Percentiles rank a stretch among this genome's conserved stretches.
phyloP scores from a whole-genome alignment of 2,113 vertebrate species.

The Talpa occidentalis region DNA sequence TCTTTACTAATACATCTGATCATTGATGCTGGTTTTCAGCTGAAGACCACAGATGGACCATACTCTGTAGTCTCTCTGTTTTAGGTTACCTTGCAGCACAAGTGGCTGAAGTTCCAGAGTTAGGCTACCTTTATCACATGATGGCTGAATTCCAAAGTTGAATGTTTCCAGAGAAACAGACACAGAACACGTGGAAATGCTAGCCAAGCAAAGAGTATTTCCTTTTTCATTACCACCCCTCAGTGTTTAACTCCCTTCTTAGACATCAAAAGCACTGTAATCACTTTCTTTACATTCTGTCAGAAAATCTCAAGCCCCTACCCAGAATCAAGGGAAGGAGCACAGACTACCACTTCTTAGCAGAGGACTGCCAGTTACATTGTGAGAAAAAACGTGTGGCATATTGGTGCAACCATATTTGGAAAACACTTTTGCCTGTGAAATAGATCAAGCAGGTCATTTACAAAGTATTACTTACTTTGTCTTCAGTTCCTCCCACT shows the following conservation, averaged over 20 bases:
- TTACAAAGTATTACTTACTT: too few relatives aligned
- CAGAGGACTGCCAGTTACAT: neutral
- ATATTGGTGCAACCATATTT: neutral
- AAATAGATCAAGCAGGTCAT: neutral
- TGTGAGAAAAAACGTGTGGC: neutral
- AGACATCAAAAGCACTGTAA: neutral
- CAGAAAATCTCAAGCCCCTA: neutral
- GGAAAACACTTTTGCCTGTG: slow-evolving; percentile 29
- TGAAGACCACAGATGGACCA: neutral
- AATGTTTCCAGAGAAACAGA: neutral
- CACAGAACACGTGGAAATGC: neutral
- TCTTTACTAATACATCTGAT: neutral
- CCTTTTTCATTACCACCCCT: neutral
- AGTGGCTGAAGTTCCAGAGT: too few relatives aligned
- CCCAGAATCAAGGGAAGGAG: neutral
- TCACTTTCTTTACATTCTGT: neutral
- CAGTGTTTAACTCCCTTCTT: too few relatives aligned
- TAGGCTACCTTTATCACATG: too few relatives aligned
- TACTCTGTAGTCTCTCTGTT: neutral
- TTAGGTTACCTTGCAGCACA: too few relatives aligned
- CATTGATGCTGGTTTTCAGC: neutral
- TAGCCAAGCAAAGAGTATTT: neutral
- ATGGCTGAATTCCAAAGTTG: neutral
- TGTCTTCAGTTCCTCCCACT: neutral
- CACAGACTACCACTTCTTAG: neutral